Evolutionary conservation across 2,888 invertebrate species (phyloP).

Genomic region (Leucoma salicis): DNA sequence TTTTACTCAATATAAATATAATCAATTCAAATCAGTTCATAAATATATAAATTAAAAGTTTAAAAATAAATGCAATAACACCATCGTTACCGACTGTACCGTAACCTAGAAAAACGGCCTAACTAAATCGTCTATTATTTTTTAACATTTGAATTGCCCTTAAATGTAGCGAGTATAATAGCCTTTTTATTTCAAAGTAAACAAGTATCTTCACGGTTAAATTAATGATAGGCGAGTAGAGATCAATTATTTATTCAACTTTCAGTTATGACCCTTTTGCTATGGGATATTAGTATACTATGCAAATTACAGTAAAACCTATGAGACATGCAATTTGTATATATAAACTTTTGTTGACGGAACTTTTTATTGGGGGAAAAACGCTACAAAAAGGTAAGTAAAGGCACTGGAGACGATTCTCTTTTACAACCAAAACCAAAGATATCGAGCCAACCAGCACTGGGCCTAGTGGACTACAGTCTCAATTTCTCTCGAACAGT

Average conservation of each 20-base stretch:
- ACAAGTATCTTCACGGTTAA: slow-evolving; percentile 26
- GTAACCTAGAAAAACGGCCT: slow-evolving; percentile 33
- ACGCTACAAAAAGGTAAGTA: no score
- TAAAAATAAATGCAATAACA: neutral
- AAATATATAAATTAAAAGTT: neutral
- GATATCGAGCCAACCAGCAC: no score
- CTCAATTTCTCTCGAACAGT: no score
- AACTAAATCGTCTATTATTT: slow-evolving; percentile 43
- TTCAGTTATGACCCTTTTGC: neutral
- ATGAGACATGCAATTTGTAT: no score
- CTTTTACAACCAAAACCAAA: no score
- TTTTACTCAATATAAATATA: neutral
- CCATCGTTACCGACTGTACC: slow-evolving; percentile 30
- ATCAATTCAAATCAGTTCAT: neutral
- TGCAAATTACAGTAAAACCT: neutral
- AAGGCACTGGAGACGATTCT: no score
- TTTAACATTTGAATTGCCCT: slow-evolving; percentile 54
- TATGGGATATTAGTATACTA: neutral
- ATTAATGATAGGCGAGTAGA: neutral
- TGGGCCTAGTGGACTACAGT: no score
- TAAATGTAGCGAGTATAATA: slow-evolving; percentile 39
- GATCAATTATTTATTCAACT: neutral
- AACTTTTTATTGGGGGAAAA: no score
- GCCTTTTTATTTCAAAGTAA: slow-evolving; percentile 35
- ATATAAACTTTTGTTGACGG: no score